Conservation (phyloP, 1,140 invertebrate genomes). For the Nebria ingens region DNA sequence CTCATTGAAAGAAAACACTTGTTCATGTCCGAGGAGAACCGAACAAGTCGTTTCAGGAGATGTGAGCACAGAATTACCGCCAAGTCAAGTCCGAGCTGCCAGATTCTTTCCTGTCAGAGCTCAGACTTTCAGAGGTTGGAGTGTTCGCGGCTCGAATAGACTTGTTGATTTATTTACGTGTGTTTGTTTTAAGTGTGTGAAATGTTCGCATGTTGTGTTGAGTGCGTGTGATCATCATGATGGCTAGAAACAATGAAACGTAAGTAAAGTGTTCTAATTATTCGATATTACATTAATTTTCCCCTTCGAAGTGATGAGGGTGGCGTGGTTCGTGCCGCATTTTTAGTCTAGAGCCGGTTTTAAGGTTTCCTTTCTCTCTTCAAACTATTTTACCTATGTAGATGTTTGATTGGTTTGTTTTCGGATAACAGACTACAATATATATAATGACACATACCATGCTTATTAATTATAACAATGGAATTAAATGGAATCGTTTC, state of each 20-base stretch:
- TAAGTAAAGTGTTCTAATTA: background rate
- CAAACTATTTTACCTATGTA: background rate
- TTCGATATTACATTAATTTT: background rate
- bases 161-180: background rate
- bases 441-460: background rate
- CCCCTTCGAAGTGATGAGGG: background rate
- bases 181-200: background rate
- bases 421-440: background rate
- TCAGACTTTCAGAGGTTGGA: too few relatives aligned
- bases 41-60: background rate
- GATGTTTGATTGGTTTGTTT: background rate
- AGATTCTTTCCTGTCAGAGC: constrained; percentile 2
- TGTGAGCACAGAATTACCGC: background rate
- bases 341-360: constrained; percentile 2
- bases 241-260: background rate
- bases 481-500: too few relatives aligned
- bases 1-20: background rate
- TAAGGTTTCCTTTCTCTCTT: background rate
- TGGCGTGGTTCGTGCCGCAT: background rate
- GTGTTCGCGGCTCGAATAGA: background rate
- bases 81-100: background rate
- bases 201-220: background rate
- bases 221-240: background rate
- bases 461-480: too few relatives aligned
- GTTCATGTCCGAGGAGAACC: background rate